Percentiles rank a stretch among this genome's conserved stretches.
Evolutionary conservation across 1,140 invertebrate genomes (phyloP).

Genomic region (Cheumatopsyche charites): DNA sequence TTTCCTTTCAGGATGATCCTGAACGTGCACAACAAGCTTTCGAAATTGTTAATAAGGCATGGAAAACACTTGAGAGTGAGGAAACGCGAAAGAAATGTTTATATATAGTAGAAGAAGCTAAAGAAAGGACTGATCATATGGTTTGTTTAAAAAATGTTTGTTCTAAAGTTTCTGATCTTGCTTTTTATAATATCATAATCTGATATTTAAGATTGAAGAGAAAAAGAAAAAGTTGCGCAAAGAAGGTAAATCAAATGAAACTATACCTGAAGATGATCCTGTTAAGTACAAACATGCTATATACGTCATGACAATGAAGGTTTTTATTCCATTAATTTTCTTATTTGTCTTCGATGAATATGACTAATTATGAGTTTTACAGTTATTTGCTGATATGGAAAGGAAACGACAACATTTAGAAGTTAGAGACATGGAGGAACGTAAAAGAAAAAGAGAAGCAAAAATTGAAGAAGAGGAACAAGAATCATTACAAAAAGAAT

Average conservation of each 20-base stretch:
- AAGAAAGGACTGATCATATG: conserved; percentile 91
- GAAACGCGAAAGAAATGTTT: conserved; percentile 92
- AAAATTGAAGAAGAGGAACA: conserved; percentile 93
- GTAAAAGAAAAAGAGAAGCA: conserved; percentile 92
- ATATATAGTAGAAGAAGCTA: conserved; percentile 97
- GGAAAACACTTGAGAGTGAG: conserved; percentile 95
- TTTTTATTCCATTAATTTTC: conserved; percentile 46
- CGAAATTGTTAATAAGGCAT: conserved; percentile 95
- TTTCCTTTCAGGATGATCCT: conserved; percentile 77
- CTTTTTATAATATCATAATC: no score
- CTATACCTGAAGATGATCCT: conserved; percentile 94
- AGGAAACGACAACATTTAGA: conserved; percentile 83
- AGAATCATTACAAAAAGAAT: conserved; percentile 87
- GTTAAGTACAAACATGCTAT: conserved; percentile 92
- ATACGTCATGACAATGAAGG: conserved; percentile 97
- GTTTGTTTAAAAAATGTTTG: conserved; percentile 52
- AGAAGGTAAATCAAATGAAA: conserved; percentile 78
- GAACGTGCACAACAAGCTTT: conserved; percentile 94
- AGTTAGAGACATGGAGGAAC: conserved; percentile 89
- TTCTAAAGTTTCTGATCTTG: not conserved
- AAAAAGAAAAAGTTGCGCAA: conserved; percentile 95
- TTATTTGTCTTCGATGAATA: not conserved
- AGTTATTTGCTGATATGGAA: conserved; percentile 96
- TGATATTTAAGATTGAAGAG: conserved; percentile 77
- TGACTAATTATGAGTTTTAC: conserved; percentile 26